A percentile compares a stretch with the other conserved stretches of the same genome.
These are phyloP conservation scores for Philereme transversata DNA, from an alignment of 2,888 invertebrate genomes.

Conservation along the genomic window DNA sequence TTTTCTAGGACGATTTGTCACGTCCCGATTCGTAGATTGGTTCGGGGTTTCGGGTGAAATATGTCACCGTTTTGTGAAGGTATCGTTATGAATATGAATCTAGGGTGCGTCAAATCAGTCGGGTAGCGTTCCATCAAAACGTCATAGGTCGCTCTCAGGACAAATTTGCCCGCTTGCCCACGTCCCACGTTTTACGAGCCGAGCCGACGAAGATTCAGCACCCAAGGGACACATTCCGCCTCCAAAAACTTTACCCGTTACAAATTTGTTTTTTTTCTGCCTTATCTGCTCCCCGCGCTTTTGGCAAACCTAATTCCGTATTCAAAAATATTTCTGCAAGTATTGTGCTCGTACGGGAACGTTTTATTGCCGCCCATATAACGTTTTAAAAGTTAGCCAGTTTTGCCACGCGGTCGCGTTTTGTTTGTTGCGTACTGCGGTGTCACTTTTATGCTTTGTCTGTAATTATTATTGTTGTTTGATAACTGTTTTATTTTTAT, in stretches of 20 bases:
- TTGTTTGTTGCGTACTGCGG: conserved; percentile 53
- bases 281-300: conserved; percentile 83
- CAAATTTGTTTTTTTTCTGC: conserved; percentile 84
- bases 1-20: conserved; percentile 50
- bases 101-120: conserved; percentile 77
- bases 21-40: conserved; percentile 53
- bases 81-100: conserved; percentile 82
- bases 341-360: conserved; percentile 81
- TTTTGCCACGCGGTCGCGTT: conserved; percentile 68
- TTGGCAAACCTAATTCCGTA: conserved; percentile 84
- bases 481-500: conserved; percentile 64
- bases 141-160: conserved; percentile 83
- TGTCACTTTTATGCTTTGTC: conserved; percentile 61
- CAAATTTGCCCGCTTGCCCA: conserved; percentile 83
- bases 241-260: conserved; percentile 84
- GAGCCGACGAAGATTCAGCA: conserved; percentile 83
- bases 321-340: conserved; percentile 84
- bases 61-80: conserved; percentile 63
- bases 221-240: conserved; percentile 83
- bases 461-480: conserved; percentile 77
- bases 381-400: conserved; percentile 82
- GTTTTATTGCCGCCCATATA: conserved; percentile 82
- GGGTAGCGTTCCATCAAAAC: conserved; percentile 81
- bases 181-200: conserved; percentile 83
- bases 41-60: conserved; percentile 60